Base-by-base conservation (phyloP, 1,140 invertebrate genomes). In the Neodiprion pinetum region DNA sequence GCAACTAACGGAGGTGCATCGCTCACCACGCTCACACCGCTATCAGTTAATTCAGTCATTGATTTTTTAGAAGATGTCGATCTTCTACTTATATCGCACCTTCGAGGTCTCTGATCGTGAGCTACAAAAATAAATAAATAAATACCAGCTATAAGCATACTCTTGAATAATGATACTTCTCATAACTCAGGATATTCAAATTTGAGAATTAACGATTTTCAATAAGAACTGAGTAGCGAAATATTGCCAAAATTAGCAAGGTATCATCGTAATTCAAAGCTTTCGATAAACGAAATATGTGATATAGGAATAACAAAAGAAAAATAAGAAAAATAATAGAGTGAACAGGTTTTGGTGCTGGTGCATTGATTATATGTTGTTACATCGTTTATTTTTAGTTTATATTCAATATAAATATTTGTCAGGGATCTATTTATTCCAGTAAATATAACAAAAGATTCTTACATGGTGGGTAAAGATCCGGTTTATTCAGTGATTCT, bases 1-100 rank as follows among this genome's bases (percentile, higher is more conserved):
- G 84, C 75, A 71, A 85, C 81, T 23, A 84, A 85, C 23, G 91
- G 89, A 48, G 88, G 88, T 23, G 87, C 90, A 79, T 93, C 93
- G 73, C 92, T 93, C 47, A 94, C 92, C 72, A 94, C 93, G 79
- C 94, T 95, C 65, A 96, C 94, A 66, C 95, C 95, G 86, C 95
- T 96, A 86, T 96, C 95, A 9, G 94, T 93, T 81, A 93, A 84
- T 83, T 94, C 92, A 72, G 91, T 92, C 84, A 92, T 90, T 28
- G 93, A 92, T 82, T 94, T 94, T 84, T 93, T 93, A 11, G 91
- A 92, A 67, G 90, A 90, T 14, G 11, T 17, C 71, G 91, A 92
- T 82, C 92, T 91, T 80, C 84, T 85, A 74, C 84, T 84, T 78
- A 81, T 83, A 67, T 88, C 87, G 12, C 84, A 83, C 80, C 84